phyloP scores from a whole-genome alignment of 2,797 vertebrate genomes.

The Crocidura indochinensis region DNA sequence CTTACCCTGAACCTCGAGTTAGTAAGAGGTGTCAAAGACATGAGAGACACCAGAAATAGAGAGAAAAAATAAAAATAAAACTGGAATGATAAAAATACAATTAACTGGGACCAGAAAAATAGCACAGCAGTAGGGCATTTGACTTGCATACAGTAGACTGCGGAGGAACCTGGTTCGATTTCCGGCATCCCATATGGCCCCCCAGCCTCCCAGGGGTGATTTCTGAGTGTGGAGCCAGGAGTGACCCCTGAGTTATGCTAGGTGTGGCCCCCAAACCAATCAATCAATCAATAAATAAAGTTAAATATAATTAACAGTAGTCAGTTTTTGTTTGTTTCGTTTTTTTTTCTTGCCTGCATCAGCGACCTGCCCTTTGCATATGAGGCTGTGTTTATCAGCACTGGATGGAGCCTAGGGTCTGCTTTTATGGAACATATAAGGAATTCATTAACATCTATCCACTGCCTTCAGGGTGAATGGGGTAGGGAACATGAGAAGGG shows the following conservation, averaged over 20 bases:
- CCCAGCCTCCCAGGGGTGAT: too few relatives aligned
- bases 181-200: too few relatives aligned
- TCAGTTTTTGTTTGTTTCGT: too few relatives aligned
- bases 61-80: background rate
- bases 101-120: conserved; percentile 37
- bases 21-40: conserved; percentile 26
- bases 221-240: too few relatives aligned
- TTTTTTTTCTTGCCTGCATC: background rate
- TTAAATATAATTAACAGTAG: too few relatives aligned
- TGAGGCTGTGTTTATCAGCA: conserved; percentile 37
- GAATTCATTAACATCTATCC: conserved; percentile 42
- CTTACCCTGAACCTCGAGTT: conserved; percentile 9
- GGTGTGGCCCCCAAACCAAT: too few relatives aligned
- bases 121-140: too few relatives aligned
- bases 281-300: too few relatives aligned
- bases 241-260: too few relatives aligned
- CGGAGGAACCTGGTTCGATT: too few relatives aligned
- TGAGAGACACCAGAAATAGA: background rate
- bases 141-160: too few relatives aligned
- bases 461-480: background rate
- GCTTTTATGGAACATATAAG: background rate
- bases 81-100: conserved; percentile 72
- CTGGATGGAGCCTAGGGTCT: conserved; percentile 7
- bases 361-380: background rate
- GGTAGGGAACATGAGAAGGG: background rate